These are phyloP conservation scores for Paguma larvata DNA, from an alignment of 2,797 vertebrate species.

Conservation along the genomic window DNA sequence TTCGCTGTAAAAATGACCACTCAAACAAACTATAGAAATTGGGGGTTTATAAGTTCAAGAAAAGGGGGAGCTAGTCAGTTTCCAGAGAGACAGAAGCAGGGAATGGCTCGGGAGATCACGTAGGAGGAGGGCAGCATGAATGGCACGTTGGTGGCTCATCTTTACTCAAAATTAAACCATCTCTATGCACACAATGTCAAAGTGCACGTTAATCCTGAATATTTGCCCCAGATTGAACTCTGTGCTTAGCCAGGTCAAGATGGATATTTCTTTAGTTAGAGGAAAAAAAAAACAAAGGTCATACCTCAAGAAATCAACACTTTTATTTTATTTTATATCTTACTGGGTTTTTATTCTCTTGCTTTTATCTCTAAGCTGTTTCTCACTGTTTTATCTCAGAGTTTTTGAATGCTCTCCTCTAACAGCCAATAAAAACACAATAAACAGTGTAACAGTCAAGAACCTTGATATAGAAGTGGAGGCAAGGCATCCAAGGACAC, in stretches of 20 bases:
- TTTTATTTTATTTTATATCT: conserved; percentile 5
- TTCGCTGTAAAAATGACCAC: neutral
- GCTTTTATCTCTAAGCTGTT: conserved; percentile 11
- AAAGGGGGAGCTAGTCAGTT: neutral
- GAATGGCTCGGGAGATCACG: neutral
- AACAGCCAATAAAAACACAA: neutral
- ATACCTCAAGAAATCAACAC: neutral
- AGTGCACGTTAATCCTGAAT: neutral
- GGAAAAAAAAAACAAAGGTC: neutral
- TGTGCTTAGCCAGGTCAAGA: neutral
- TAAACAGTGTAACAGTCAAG: neutral
- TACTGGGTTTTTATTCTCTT: neutral
- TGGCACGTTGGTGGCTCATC: rapidly evolving
- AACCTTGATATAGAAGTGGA: neutral
- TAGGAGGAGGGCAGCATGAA: neutral
- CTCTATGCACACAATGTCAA: neutral
- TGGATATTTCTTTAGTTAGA: neutral
- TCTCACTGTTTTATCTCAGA: conserved; percentile 36
- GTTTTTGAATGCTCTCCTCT: conserved; percentile 39
- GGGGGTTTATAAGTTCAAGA: neutral
- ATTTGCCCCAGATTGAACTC: neutral
- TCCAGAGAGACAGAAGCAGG: neutral
- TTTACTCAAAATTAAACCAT: neutral
- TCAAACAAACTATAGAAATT: neutral
- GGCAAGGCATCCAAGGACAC: neutral